Percentiles rank a stretch among this genome's conserved stretches.
These are phyloP conservation scores for Glaucidium brasilianum DNA, from an alignment of 2,113 vertebrate species.

Conservation along the genomic window DNA sequence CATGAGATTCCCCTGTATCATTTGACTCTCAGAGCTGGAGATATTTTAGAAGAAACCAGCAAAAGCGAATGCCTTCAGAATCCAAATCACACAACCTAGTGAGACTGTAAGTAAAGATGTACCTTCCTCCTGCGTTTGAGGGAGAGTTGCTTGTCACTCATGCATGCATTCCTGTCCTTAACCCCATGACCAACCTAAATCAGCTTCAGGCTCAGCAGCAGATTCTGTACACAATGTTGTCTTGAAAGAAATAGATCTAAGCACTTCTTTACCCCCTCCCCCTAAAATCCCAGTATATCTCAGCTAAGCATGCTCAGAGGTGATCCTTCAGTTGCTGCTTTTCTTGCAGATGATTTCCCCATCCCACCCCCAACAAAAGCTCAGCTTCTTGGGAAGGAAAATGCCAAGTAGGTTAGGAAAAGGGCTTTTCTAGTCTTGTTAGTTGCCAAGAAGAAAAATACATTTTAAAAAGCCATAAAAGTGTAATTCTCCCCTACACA, in stretches of 20 bases:
- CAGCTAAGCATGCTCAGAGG: background rate
- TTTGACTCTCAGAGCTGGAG: background rate
- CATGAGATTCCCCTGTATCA: background rate
- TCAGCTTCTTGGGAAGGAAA: background rate
- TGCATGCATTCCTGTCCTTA: background rate
- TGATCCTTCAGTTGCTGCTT: background rate
- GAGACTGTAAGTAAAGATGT: background rate
- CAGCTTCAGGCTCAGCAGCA: background rate
- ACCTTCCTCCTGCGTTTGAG: background rate
- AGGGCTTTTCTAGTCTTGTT: slow-evolving; percentile 28
- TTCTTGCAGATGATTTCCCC: background rate
- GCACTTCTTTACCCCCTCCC: background rate
- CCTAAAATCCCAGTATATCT: background rate
- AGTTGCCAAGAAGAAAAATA: slow-evolving; percentile 67
- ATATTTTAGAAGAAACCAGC: background rate
- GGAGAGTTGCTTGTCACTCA: background rate
- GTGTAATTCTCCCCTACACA: slow-evolving; percentile 50
- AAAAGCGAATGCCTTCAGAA: background rate
- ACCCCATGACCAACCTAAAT: background rate
- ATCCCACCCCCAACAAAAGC: background rate
- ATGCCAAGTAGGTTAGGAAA: slow-evolving; percentile 35
- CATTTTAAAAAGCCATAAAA: slow-evolving; percentile 66
- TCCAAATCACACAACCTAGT: background rate
- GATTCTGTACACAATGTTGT: background rate
- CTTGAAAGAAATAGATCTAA: background rate